Evolutionary conservation across 92 coral and sea anemone genomes (phyloP).

Genomic region (Porites cylindrica): DNA sequence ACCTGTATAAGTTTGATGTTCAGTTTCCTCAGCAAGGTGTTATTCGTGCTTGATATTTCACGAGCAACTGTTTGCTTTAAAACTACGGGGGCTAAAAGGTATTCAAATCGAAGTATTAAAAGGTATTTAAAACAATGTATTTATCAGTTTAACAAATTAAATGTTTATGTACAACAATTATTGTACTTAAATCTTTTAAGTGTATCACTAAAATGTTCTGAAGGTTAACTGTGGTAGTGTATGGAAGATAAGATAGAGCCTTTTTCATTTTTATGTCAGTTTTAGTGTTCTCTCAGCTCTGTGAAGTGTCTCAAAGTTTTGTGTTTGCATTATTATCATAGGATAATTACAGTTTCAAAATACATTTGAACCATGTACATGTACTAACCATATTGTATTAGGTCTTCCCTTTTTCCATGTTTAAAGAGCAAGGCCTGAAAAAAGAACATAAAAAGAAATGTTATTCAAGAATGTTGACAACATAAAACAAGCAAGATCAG

Average conservation of each 20-base stretch:
- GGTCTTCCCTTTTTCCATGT: conserved; percentile 97
- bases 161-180: too few relatives aligned
- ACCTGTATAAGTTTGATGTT: conserved; percentile 94
- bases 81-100: conserved; percentile 77
- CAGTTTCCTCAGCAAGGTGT: conserved; percentile 88
- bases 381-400: conserved; percentile 83
- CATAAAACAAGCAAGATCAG: neutral
- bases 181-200: too few relatives aligned
- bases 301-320: too few relatives aligned
- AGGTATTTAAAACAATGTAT: too few relatives aligned
- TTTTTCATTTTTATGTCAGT: too few relatives aligned
- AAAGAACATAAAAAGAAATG: neutral
- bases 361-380: neutral
- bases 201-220: too few relatives aligned
- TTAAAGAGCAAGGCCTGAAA: conserved; percentile 92
- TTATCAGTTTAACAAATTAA: too few relatives aligned
- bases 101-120: conserved; percentile 1
- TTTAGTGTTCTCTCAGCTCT: too few relatives aligned
- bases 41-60: conserved; percentile 71
- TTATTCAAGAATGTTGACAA: neutral
- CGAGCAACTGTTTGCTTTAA: conserved; percentile 76
- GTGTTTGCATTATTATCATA: too few relatives aligned
- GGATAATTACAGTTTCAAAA: too few relatives aligned
- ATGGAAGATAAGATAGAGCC: too few relatives aligned
- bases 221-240: too few relatives aligned